Conservation (phyloP, 2,113 vertebrate genomes). For the Silurus asotus region DNA sequence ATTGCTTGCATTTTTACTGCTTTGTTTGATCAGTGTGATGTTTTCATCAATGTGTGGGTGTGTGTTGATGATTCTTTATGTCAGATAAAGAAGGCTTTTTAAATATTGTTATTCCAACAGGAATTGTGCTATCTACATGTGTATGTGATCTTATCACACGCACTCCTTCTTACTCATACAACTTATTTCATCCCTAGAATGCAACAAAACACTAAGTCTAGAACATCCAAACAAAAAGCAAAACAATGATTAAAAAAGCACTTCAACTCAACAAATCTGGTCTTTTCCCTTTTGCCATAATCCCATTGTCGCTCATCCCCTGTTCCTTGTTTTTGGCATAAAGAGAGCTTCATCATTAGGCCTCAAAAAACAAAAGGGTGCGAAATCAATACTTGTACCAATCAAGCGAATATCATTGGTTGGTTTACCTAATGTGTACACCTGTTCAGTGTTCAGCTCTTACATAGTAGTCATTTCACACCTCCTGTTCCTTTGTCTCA, state of each 20-base stretch:
- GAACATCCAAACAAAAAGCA: too few relatives aligned
- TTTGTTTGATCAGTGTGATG: not conserved
- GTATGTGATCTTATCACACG: not conserved
- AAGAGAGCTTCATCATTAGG: too few relatives aligned
- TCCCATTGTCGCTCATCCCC: too few relatives aligned
- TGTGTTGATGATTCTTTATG: not conserved
- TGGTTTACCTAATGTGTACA: not conserved
- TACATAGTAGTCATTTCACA: not conserved
- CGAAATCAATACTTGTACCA: too few relatives aligned
- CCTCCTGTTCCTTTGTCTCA: not conserved
- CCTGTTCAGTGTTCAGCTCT: not conserved
- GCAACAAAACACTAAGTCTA: not conserved
- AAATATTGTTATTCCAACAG: not conserved
- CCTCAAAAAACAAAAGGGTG: too few relatives aligned
- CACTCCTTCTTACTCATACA: not conserved
- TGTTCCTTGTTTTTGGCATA: too few relatives aligned
- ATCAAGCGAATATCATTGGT: not conserved
- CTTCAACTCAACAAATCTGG: too few relatives aligned
- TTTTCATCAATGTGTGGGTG: not conserved
- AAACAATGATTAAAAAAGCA: too few relatives aligned
- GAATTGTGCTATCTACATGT: not conserved
- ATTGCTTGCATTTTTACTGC: constrained; percentile 17
- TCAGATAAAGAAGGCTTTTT: not conserved
- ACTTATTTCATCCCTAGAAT: not conserved
- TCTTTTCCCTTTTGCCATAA: too few relatives aligned